phyloP scores from a whole-genome alignment of 2,797 vertebrate species.

The Parauchenoglanis ngamensis region DNA sequence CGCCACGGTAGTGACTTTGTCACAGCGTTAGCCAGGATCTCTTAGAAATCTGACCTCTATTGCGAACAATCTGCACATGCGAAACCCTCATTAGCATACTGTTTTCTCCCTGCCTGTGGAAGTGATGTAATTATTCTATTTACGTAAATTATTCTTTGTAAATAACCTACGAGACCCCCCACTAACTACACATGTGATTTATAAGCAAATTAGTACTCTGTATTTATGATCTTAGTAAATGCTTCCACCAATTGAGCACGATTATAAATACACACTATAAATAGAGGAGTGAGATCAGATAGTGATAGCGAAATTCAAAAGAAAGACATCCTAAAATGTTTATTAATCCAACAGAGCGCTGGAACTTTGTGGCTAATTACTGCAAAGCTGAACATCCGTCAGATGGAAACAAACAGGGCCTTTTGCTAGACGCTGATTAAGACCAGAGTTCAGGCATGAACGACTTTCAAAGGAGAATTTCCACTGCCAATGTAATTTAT shows the following conservation, averaged over 20 bases:
- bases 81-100: neutral
- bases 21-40: neutral
- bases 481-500: conserved; percentile 14
- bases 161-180: neutral
- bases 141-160: neutral
- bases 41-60: neutral
- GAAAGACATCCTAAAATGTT: conserved; percentile 20
- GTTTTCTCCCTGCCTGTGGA: neutral
- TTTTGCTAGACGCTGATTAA: conserved; percentile 21
- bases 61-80: neutral
- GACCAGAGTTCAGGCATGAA: conserved; percentile 5
- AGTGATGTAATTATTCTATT: neutral
- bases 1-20: neutral
- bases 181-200: neutral
- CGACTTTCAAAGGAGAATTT: neutral
- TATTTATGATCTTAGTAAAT: neutral
- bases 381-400: conserved; percentile 19
- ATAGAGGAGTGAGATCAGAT: neutral
- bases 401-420: conserved; percentile 9
- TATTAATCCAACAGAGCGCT: neutral
- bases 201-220: neutral
- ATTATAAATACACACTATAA: neutral
- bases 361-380: conserved; percentile 1
- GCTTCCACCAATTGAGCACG: neutral
- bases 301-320: neutral